A percentile compares a stretch with the other conserved stretches of the same genome.
These are phyloP conservation scores for Laothoe populi DNA, from an alignment of 2,888 invertebrate species.

Conservation along the genomic window DNA sequence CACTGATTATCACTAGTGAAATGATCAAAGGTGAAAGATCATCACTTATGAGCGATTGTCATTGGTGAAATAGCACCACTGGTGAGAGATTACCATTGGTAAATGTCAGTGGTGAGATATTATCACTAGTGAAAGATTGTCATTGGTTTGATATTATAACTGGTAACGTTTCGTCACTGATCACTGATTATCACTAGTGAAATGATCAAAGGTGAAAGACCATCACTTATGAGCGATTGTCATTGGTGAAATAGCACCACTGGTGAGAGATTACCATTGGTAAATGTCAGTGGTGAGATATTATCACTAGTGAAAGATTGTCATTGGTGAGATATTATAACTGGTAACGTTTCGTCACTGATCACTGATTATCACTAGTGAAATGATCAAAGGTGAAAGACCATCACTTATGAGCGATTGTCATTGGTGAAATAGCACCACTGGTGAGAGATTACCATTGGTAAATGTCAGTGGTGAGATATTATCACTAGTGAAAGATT, in stretches of 20 bases:
- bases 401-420: background rate
- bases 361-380: background rate
- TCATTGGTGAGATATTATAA: background rate
- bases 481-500: background rate
- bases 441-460: background rate
- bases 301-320: background rate
- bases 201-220: background rate
- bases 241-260: background rate
- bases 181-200: too few relatives aligned
- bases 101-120: too few relatives aligned
- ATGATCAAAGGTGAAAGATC: too few relatives aligned
- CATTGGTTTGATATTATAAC: background rate
- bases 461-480: background rate
- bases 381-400: background rate
- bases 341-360: background rate
- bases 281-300: background rate
- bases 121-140: background rate
- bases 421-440: background rate
- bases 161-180: too few relatives aligned
- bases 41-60: too few relatives aligned
- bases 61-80: too few relatives aligned
- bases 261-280: background rate
- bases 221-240: background rate
- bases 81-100: too few relatives aligned
- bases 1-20: too few relatives aligned